Conservation (phyloP, 2,113 vertebrate species). For the Falco punctatus region DNA sequence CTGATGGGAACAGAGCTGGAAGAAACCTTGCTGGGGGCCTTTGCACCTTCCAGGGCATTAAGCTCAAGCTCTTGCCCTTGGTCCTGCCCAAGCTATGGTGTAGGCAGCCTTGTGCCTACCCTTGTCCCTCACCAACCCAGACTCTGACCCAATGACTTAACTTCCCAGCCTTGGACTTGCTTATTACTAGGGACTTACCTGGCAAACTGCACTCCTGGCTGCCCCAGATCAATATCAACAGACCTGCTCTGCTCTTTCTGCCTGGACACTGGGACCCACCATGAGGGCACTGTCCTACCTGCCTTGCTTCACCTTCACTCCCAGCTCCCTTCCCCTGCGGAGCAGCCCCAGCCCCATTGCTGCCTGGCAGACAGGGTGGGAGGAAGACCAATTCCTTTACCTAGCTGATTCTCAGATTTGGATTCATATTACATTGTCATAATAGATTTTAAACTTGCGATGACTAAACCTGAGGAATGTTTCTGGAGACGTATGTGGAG, state of each 20-base stretch:
- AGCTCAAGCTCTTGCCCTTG: not conserved
- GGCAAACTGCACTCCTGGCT: not conserved
- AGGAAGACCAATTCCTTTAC: not conserved
- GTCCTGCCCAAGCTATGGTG: not conserved
- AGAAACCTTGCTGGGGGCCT: not conserved
- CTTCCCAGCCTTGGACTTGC: not conserved
- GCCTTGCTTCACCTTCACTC: not conserved
- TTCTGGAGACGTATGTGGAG: not conserved
- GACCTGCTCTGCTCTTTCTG: not conserved
- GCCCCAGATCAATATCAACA: not conserved
- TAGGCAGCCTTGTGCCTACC: not conserved
- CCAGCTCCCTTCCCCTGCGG: accelerated
- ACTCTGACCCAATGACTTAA: not conserved
- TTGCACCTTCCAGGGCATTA: not conserved
- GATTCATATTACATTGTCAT: not conserved
- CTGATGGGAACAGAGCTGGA: not conserved
- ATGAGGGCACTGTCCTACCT: accelerated
- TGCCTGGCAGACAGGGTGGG: not conserved
- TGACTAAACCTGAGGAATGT: not conserved
- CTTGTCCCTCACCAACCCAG: not conserved
- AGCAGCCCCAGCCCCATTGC: not conserved
- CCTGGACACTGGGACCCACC: not conserved
- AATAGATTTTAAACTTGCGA: not conserved
- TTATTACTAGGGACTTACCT: accelerated
- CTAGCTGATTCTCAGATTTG: not conserved